Evolutionary conservation across 1,140 invertebrate species (phyloP).

Genomic region (Habropoda laboriosa): DNA sequence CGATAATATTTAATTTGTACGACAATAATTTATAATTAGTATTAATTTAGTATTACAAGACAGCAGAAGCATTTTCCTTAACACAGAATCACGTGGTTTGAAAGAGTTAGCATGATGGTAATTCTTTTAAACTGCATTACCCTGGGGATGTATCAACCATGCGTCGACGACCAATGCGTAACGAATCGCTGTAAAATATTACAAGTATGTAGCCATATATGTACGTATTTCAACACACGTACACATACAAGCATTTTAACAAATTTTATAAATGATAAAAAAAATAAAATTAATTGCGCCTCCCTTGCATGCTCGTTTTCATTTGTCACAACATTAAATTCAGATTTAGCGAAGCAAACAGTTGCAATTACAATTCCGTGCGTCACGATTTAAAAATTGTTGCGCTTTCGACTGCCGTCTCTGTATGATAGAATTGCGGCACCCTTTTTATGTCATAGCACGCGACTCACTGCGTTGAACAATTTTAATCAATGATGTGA

Average conservation of each 20-base stretch:
- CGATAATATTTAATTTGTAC: too few relatives aligned
- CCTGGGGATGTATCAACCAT: slow-evolving; percentile 99
- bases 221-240: background rate
- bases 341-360: background rate
- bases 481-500: slow-evolving; percentile 21
- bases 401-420: background rate
- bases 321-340: background rate
- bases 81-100: slow-evolving; percentile 95
- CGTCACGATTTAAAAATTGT: background rate
- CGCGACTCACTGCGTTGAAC: background rate
- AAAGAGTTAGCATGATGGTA: slow-evolving; percentile 98
- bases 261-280: background rate
- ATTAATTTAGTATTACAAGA: background rate
- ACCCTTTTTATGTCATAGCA: background rate
- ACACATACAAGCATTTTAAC: background rate
- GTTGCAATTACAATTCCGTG: background rate
- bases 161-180: slow-evolving; percentile 96
- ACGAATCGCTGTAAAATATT: slow-evolving; percentile 96
- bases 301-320: background rate
- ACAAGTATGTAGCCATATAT: slow-evolving; percentile 85
- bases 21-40: background rate
- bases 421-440: background rate
- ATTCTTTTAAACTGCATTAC: slow-evolving; percentile 99
- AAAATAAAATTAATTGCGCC: too few relatives aligned
- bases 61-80: slow-evolving; percentile 85